These are phyloP conservation scores for Gymnorhina tibicen DNA, from an alignment of 2,113 vertebrate genomes.

Conservation along the genomic window DNA sequence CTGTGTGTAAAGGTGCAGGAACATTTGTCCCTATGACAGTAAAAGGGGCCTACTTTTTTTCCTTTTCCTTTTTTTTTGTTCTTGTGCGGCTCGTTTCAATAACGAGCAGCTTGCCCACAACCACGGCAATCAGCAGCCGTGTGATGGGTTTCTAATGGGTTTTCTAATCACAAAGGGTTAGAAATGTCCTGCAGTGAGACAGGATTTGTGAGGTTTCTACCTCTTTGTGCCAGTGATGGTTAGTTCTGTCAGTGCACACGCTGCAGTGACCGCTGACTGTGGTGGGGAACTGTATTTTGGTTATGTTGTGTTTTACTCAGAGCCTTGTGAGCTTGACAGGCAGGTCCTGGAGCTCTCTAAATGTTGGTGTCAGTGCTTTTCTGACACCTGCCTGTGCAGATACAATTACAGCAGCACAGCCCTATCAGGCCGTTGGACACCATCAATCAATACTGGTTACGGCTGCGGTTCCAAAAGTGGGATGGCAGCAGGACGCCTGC, in stretches of 20 bases:
- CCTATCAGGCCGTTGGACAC: neutral
- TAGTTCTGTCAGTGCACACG: fast-evolving
- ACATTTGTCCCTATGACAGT: neutral
- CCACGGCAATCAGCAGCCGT: neutral
- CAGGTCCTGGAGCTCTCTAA: neutral
- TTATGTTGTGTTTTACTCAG: neutral
- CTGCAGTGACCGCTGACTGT: neutral
- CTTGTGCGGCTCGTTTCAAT: neutral
- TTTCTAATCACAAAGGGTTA: neutral
- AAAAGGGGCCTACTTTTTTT: neutral
- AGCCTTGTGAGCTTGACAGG: neutral
- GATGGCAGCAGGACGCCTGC: neutral
- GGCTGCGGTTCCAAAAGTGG: neutral
- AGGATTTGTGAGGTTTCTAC: neutral
- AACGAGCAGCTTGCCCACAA: neutral
- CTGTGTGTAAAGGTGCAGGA: neutral
- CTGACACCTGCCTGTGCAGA: neutral
- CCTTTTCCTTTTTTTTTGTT: fast-evolving
- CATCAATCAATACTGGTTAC: neutral
- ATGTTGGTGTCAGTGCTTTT: neutral
- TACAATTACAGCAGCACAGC: neutral
- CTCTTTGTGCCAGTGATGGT: neutral
- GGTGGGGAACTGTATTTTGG: neutral
- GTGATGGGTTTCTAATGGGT: neutral
- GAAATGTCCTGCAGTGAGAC: neutral